Evolutionary conservation across 2,888 invertebrate species (phyloP), one percentile per base, ranked within the genome.

Genomic region (Agrotis puta): DNA sequence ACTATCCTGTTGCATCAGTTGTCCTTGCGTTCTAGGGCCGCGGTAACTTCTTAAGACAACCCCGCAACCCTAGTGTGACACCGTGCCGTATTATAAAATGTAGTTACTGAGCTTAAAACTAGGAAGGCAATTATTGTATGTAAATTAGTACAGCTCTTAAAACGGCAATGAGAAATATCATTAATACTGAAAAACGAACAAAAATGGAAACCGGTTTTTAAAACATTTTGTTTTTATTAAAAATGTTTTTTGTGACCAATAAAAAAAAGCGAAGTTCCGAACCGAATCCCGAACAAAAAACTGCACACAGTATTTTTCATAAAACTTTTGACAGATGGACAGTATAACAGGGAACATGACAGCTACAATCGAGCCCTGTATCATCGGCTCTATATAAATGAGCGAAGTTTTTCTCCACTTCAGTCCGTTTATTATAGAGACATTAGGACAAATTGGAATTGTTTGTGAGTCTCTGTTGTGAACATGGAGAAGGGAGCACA

Each of bases 381-480:
- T 84, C 83, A 82, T 74, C 70, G 66, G 67, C 59, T 71, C 56
- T 69, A 70, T 73, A 83, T 77, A 83, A 84, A 85, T 75, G 83
- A 80, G 74, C 66, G 72, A 85, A 85, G 73, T 85, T 85, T 83
- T 79, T 74, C 77, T 57, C 57, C 61, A 64, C 57, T 66, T 65
- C 69, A 67, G 66, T 76, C 78, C 86, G 71, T 85, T 85, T 76
- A 85, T 85, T 76, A 85, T 85, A 74, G 70, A 77, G 80, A 79
- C 77, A 83, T 85, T 85, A 85, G 77, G 75, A 76, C 76, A 82
- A 85, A 85, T 85, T 82, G 84, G 82, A 79, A 85, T 84, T 84
- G 86, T 84, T 85, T 85, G 82, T 83, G 53, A 39, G 73, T 47
- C 63, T 53, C 61, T 27, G 61, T 62, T 14, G 53, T 18, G 11